phyloP scores from a whole-genome alignment of 2,888 invertebrate species.

The Biston betularia region DNA sequence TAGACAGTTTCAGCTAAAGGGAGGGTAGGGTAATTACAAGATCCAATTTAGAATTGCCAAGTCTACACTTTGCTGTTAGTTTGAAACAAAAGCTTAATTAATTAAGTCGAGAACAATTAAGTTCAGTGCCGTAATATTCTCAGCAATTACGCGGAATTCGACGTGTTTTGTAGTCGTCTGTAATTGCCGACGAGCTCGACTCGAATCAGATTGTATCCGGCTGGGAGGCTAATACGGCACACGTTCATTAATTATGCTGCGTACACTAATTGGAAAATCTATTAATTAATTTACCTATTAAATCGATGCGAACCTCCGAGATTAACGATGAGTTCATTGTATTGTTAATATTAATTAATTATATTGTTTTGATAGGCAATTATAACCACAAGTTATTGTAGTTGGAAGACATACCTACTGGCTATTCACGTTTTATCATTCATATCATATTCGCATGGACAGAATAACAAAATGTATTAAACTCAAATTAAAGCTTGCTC shows the following conservation, averaged over 20 bases:
- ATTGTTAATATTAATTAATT: conserved; percentile 31
- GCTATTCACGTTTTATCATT: background rate
- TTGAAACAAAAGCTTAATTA: conserved; percentile 87
- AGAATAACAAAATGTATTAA: too few species aligned
- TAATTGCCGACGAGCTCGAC: conserved; percentile 76
- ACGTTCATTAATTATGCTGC: conserved; percentile 78
- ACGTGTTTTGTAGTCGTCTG: conserved; percentile 82
- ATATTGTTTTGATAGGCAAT: conserved; percentile 17
- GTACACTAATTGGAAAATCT: conserved; percentile 82
- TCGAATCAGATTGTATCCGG: conserved; percentile 78
- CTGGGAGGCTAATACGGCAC: conserved; percentile 74
- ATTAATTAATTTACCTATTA: conserved; percentile 76
- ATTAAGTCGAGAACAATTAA: conserved; percentile 87
- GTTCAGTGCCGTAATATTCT: conserved; percentile 85
- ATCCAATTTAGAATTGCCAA: conserved; percentile 87
- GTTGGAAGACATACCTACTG: conserved; percentile 2
- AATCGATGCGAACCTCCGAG: conserved; percentile 57
- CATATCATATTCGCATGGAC: background rate
- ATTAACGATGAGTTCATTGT: conserved; percentile 47
- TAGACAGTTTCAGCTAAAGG: conserved; percentile 82
- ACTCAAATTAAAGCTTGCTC: background rate
- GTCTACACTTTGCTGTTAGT: conserved; percentile 86
- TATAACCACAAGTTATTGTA: conserved; percentile 15
- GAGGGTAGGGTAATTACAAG: conserved; percentile 86
- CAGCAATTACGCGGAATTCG: conserved; percentile 84